A percentile compares a stretch with the other conserved stretches of the same genome.
phyloP scores from a whole-genome alignment of 2,113 vertebrate genomes.

The Penelope pileata region DNA sequence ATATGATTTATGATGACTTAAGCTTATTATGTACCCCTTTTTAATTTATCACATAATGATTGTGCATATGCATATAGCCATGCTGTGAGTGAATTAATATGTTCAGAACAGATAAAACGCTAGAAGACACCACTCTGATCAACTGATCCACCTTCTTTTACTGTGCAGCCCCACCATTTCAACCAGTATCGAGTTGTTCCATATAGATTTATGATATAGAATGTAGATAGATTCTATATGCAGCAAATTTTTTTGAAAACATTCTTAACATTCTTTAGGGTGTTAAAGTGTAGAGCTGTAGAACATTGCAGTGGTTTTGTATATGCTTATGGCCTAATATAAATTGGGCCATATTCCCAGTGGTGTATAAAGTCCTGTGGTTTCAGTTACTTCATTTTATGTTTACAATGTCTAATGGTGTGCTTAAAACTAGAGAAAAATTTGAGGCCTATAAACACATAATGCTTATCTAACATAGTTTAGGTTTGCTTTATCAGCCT shows the following conservation, averaged over 20 bases:
- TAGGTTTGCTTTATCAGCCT: not conserved
- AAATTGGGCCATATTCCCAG: not conserved
- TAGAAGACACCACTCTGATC: not conserved
- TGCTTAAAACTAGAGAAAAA: not conserved
- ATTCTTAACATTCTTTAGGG: not conserved
- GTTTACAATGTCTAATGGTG: not conserved
- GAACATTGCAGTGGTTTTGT: accelerated
- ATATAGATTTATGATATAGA: accelerated
- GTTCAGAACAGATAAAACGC: not conserved
- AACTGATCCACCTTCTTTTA: not conserved
- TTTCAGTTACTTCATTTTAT: not conserved
- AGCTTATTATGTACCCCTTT: not conserved
- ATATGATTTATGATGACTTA: conserved; percentile 38
- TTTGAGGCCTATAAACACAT: not conserved
- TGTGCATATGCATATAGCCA: not conserved
- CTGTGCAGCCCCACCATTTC: not conserved
- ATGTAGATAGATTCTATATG: not conserved
- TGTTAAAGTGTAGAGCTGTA: not conserved
- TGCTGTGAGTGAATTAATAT: not conserved
- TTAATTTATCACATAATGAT: not conserved
- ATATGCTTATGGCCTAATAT: not conserved
- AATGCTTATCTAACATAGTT: not conserved
- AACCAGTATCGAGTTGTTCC: not conserved
- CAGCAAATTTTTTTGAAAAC: not conserved
- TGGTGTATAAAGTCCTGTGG: accelerated